Evolutionary conservation across 1,140 invertebrate genomes (phyloP).

Genomic region (Plectrocnemia conspersa): DNA sequence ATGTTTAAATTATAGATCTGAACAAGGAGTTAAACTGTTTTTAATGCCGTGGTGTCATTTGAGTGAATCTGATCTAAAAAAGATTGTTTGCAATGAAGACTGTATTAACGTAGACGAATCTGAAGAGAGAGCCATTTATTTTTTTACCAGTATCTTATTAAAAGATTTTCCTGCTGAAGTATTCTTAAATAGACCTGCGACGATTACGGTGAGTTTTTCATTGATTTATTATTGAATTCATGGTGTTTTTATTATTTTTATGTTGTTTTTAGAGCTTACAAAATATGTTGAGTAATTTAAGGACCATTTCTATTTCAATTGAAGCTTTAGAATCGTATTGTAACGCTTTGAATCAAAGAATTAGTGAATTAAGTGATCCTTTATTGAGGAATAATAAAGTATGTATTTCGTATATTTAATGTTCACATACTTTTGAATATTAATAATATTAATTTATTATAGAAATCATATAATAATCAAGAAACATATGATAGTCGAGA

Average conservation of each 20-base stretch:
- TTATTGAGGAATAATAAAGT: slow-evolving; percentile 22
- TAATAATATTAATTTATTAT: too few relatives aligned
- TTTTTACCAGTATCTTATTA: slow-evolving; percentile 61
- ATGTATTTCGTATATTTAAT: slow-evolving; percentile 4
- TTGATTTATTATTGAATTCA: not conserved
- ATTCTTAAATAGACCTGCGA: slow-evolving; percentile 61
- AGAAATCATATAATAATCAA: too few relatives aligned
- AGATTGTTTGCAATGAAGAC: slow-evolving; percentile 53
- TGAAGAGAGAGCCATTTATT: slow-evolving; percentile 54
- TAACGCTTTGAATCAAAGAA: slow-evolving; percentile 20
- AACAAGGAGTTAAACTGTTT: slow-evolving; percentile 49
- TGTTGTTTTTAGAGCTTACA: slow-evolving; percentile 18
- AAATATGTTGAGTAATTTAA: slow-evolving; percentile 10
- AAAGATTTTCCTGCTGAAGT: slow-evolving; percentile 66
- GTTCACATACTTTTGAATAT: too few relatives aligned
- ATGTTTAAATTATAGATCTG: slow-evolving; percentile 30
- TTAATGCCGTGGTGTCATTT: slow-evolving; percentile 56
- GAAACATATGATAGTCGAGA: too few relatives aligned
- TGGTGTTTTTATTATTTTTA: slow-evolving; percentile 3
- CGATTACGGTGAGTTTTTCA: slow-evolving; percentile 51
- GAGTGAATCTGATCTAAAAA: slow-evolving; percentile 52
- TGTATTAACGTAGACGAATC: slow-evolving; percentile 48
- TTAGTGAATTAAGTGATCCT: slow-evolving; percentile 24
- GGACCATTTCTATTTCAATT: slow-evolving; percentile 16
- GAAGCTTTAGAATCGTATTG: slow-evolving; percentile 21